phyloP scores from a whole-genome alignment of 2,888 invertebrate species.

The Apocheima hispidaria region DNA sequence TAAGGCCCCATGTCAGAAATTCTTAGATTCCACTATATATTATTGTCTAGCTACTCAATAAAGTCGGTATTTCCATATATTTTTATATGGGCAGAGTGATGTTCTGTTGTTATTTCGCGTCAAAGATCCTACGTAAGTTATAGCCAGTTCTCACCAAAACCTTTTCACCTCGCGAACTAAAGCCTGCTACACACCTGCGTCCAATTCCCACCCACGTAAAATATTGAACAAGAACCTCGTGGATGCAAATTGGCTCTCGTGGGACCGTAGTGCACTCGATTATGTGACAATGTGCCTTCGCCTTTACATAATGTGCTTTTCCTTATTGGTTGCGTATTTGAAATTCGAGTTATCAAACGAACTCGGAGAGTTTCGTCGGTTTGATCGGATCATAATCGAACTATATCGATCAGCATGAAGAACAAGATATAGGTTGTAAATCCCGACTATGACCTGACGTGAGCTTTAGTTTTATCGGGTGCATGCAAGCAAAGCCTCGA shows the following conservation, averaged over 20 bases:
- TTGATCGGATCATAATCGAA: neutral
- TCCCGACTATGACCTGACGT: no score
- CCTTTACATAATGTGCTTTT: conserved; percentile 47
- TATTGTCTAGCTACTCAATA: neutral
- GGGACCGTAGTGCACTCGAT: conserved; percentile 54
- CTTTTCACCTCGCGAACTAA: conserved; percentile 21
- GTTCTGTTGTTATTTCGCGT: conserved; percentile 6
- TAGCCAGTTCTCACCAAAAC: conserved; percentile 10
- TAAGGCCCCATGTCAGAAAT: neutral
- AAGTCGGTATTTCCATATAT: neutral
- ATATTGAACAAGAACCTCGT: conserved; percentile 56
- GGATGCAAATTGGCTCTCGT: conserved; percentile 61
- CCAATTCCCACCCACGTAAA: conserved; percentile 51
- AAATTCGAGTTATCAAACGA: conserved; percentile 17
- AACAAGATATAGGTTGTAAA: no score
- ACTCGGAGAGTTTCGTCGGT: neutral
- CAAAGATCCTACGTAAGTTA: conserved; percentile 6
- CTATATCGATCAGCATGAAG: no score
- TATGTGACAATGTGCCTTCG: conserved; percentile 56
- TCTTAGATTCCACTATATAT: neutral
- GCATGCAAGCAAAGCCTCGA: no score
- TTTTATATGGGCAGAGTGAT: neutral
- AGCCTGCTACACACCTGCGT: conserved; percentile 51
- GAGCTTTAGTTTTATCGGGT: no score
- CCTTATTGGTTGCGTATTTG: conserved; percentile 34